A percentile compares a stretch with the other conserved stretches of the same genome.
Conservation (phyloP, 2,797 vertebrate species). For the Ctenochaetus hawaiiensis region DNA sequence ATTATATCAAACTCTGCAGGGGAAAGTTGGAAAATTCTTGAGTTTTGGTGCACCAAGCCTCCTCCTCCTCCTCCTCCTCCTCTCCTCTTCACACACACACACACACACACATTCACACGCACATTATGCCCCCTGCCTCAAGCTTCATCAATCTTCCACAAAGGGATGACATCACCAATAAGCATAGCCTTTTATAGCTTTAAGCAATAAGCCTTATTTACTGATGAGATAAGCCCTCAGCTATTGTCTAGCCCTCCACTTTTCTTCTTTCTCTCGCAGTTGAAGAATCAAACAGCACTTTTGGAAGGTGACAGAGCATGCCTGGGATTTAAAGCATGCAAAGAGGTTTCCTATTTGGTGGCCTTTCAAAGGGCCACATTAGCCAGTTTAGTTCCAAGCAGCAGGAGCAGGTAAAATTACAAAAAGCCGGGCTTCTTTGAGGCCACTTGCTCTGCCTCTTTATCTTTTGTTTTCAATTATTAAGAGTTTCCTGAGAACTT, state of each 20-base stretch:
- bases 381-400: slow-evolving; percentile 86
- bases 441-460: slow-evolving; percentile 27
- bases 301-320: slow-evolving; percentile 91
- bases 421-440: slow-evolving; percentile 19
- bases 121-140: slow-evolving; percentile 78
- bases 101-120: slow-evolving; percentile 59
- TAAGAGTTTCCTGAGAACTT: not conserved
- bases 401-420: slow-evolving; percentile 83
- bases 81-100: slow-evolving; percentile 33
- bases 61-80: slow-evolving; percentile 32
- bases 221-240: slow-evolving; percentile 90
- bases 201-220: slow-evolving; percentile 91
- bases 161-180: slow-evolving; percentile 92
- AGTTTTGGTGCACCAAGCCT: slow-evolving; percentile 60
- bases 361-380: slow-evolving; percentile 84
- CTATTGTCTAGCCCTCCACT: slow-evolving; percentile 89
- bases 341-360: slow-evolving; percentile 89
- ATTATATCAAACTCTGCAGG: slow-evolving; percentile 77
- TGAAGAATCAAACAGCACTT: slow-evolving; percentile 90
- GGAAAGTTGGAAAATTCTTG: slow-evolving; percentile 70
- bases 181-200: slow-evolving; percentile 86
- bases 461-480: slow-evolving; percentile 15
- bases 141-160: slow-evolving; percentile 86
- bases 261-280: slow-evolving; percentile 85
- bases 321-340: slow-evolving; percentile 89